A percentile compares a stretch with the other conserved stretches of the same genome.
phyloP scores from a whole-genome alignment of 2,797 vertebrate genomes.

The Macropus fuliginosus region DNA sequence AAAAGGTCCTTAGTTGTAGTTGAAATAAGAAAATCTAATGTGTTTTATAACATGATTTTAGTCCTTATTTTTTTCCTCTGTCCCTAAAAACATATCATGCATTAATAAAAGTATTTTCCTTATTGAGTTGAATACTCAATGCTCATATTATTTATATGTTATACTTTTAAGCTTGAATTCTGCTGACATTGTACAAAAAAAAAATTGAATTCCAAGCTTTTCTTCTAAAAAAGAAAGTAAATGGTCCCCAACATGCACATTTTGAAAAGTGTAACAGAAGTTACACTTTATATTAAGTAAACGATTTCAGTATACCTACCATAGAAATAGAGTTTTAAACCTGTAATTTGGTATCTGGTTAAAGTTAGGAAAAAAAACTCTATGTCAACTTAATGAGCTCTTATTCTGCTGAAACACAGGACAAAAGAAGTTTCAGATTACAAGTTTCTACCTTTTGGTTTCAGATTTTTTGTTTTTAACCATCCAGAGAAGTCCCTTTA shows the following conservation, averaged over 20 bases:
- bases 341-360: slow-evolving; percentile 75
- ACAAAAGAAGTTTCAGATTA: slow-evolving; percentile 76
- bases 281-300: slow-evolving; percentile 73
- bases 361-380: slow-evolving; percentile 75
- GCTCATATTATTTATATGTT: neutral
- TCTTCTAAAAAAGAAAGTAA: slow-evolving; percentile 50
- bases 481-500: slow-evolving; percentile 72
- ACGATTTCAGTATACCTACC: slow-evolving; percentile 75
- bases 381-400: slow-evolving; percentile 84
- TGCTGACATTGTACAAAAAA: slow-evolving; percentile 72
- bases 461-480: slow-evolving; percentile 16
- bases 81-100: neutral
- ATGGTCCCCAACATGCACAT: slow-evolving; percentile 44
- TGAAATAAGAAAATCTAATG: slow-evolving; percentile 21
- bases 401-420: slow-evolving; percentile 75
- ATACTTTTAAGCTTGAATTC: slow-evolving; percentile 64
- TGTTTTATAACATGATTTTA: neutral
- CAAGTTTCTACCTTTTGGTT: slow-evolving; percentile 70
- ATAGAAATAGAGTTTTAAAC: slow-evolving; percentile 78
- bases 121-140: neutral
- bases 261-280: slow-evolving; percentile 69
- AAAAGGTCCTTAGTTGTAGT: neutral
- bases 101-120: slow-evolving; percentile 14
- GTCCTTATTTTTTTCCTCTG: neutral
- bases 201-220: slow-evolving; percentile 64